Evolutionary conservation across 1,140 invertebrate species (phyloP).

Genomic region (Cotesia glomerata): DNA sequence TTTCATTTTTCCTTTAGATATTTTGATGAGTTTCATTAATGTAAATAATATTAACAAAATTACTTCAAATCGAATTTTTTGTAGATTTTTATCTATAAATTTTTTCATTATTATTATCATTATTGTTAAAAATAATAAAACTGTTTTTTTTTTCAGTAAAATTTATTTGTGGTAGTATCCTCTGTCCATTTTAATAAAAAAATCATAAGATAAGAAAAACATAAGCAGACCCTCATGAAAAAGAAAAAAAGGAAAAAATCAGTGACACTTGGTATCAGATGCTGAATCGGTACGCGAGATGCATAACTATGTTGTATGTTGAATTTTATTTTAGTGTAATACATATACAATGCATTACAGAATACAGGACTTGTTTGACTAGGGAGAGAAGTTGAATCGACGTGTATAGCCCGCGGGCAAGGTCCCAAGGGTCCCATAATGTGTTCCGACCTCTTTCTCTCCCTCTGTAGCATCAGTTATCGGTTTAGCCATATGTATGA

Average conservation of each 20-base stretch:
- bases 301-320: slow-evolving; percentile 14
- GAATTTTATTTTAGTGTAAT: not conserved
- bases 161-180: not conserved
- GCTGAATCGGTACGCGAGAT: not conserved
- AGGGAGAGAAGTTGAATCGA: slow-evolving; percentile 26
- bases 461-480: slow-evolving; percentile 42
- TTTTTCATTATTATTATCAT: no score
- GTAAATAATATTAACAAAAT: no score
- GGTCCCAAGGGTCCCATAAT: slow-evolving; percentile 60
- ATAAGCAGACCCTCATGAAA: not conserved
- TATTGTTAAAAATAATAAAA: not conserved
- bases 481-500: slow-evolving; percentile 49
- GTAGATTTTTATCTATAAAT: no score
- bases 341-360: not conserved
- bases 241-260: not conserved
- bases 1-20: no score
- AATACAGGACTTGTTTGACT: not conserved
- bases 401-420: slow-evolving; percentile 51
- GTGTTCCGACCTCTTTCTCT: slow-evolving; percentile 38
- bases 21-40: no score
- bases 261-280: not conserved
- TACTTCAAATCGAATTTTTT: no score
- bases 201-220: not conserved
- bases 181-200: not conserved
- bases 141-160: not conserved